Evolutionary conservation across 1,140 invertebrate species (phyloP).

Genomic region (Asobara japonica): DNA sequence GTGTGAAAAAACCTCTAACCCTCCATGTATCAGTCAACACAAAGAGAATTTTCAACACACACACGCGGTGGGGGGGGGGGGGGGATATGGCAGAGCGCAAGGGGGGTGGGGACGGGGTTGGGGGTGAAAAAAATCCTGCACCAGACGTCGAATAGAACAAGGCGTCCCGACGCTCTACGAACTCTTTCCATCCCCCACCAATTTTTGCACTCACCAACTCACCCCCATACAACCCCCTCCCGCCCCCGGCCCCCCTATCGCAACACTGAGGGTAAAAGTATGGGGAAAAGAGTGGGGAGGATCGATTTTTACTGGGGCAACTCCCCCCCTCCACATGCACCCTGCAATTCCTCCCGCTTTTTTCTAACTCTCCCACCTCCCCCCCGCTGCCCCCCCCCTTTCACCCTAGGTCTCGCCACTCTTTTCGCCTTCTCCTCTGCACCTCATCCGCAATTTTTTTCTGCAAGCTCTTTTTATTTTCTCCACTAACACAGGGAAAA

Average conservation of each 20-base stretch:
- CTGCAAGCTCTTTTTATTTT: slow-evolving; percentile 39
- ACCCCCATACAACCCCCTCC: too few relatives aligned
- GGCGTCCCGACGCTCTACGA: slow-evolving; percentile 44
- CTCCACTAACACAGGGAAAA: slow-evolving; percentile 52
- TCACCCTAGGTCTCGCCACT: neutral
- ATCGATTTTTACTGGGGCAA: slow-evolving; percentile 68
- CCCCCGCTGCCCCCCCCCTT: slow-evolving; percentile 42
- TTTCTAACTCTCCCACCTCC: slow-evolving; percentile 50
- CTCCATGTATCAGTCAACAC: slow-evolving; percentile 4
- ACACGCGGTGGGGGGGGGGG: neutral
- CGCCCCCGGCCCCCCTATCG: slow-evolving; percentile 37
- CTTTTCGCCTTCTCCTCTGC: slow-evolving; percentile 16
- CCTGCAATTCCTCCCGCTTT: slow-evolving; percentile 3
- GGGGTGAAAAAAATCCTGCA: slow-evolving; percentile 35
- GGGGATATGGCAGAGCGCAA: neutral
- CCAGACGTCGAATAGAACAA: slow-evolving; percentile 38
- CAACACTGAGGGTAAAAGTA: slow-evolving; percentile 58
- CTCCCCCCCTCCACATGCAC: slow-evolving; percentile 47
- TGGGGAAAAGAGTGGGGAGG: slow-evolving; percentile 63
- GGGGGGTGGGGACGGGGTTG: too few relatives aligned
- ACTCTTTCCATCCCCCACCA: slow-evolving; percentile 34
- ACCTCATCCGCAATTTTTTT: slow-evolving; percentile 20
- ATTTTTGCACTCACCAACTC: too few relatives aligned
- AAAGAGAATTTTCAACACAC: neutral
- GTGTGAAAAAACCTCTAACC: neutral